A percentile compares a stretch with the other conserved stretches of the same genome.
These are phyloP conservation scores for Gavialis gangeticus DNA, from an alignment of 2,113 vertebrate species.

Conservation along the genomic window DNA sequence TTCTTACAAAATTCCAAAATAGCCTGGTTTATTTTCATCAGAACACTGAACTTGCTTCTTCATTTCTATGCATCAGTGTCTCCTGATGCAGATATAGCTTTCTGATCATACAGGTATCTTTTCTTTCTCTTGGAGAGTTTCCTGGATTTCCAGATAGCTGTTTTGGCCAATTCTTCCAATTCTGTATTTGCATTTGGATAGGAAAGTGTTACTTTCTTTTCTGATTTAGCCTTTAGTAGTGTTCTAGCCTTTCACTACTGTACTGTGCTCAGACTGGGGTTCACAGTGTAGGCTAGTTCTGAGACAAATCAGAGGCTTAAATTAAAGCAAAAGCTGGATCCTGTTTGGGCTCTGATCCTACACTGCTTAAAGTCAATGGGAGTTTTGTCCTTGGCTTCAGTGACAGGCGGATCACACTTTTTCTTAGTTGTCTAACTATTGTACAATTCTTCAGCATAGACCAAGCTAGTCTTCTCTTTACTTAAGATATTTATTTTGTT, in stretches of 20 bases:
- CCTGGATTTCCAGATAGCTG: background rate
- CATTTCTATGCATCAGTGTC: background rate
- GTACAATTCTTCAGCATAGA: background rate
- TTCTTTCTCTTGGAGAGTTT: background rate
- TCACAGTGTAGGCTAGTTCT: background rate
- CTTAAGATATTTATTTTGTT: background rate
- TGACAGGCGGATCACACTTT: background rate
- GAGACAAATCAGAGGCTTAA: background rate
- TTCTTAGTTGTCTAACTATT: background rate
- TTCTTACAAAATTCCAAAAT: background rate
- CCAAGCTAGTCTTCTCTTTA: background rate
- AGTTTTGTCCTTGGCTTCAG: background rate
- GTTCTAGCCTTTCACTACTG: background rate
- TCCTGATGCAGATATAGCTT: background rate
- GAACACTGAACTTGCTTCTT: background rate
- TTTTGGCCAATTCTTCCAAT: background rate
- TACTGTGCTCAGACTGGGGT: background rate
- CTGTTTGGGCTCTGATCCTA: background rate
- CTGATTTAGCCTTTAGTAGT: background rate
- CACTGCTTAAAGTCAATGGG: background rate
- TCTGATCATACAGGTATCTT: background rate
- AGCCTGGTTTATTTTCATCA: background rate
- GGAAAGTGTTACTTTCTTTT: background rate
- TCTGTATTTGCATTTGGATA: rapidly evolving
- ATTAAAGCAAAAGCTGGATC: background rate